These are phyloP conservation scores for Phasia obesa DNA, from an alignment of 2,888 invertebrate species.

Conservation along the genomic window DNA sequence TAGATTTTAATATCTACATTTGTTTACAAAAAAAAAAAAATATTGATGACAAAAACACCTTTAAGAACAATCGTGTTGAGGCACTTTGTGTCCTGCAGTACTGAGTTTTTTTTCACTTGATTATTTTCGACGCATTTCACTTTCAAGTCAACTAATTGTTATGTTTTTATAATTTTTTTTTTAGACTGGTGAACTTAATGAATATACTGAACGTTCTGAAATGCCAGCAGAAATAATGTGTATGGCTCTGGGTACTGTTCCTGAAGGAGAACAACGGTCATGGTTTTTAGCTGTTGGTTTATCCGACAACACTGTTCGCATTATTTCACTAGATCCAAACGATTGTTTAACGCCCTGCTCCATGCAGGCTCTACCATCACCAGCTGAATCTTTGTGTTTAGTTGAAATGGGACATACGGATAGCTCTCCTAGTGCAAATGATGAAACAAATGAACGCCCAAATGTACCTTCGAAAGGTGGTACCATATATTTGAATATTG, in stretches of 20 bases:
- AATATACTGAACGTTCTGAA: conserved; percentile 98
- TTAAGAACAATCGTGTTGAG: conserved; percentile 81
- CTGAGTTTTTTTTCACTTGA: conserved; percentile 76
- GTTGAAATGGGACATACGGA: conserved; percentile 93
- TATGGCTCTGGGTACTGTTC: conserved; percentile 98
- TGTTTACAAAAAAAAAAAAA: no score
- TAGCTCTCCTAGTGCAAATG: conserved; percentile 83
- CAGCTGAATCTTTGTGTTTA: conserved; percentile 97
- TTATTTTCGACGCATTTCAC: not conserved
- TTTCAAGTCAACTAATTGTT: not conserved
- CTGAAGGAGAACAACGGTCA: conserved; percentile 96
- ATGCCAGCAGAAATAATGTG: conserved; percentile 98
- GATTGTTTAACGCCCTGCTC: conserved; percentile 97
- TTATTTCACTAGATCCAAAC: conserved; percentile 97
- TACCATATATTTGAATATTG: conserved; percentile 96
- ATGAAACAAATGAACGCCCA: conserved; percentile 83
- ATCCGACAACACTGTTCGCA: conserved; percentile 97
- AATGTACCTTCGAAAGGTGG: conserved; percentile 86
- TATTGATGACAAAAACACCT: conserved; percentile 81
- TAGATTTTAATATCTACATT: no score
- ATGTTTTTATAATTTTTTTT: conserved; percentile 51
- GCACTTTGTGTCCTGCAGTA: conserved; percentile 83
- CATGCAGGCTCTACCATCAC: conserved; percentile 97
- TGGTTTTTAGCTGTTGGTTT: conserved; percentile 98
- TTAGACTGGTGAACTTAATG: conserved; percentile 98